phyloP scores from a whole-genome alignment of 2,888 invertebrate species.

The Lumbricus terrestris region DNA sequence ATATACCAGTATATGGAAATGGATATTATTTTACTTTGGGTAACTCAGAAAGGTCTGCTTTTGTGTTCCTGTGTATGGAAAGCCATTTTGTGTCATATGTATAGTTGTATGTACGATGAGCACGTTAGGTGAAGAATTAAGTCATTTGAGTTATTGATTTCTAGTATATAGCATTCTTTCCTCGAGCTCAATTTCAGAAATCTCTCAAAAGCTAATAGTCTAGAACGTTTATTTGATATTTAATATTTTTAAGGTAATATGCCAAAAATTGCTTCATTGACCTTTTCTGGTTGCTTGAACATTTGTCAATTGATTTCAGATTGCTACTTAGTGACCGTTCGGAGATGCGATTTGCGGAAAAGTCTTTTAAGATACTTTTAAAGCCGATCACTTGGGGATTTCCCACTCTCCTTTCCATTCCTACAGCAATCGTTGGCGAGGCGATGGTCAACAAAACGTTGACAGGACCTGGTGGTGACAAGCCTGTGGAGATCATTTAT shows the following conservation, averaged over 20 bases:
- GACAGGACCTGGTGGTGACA: constrained; percentile 35
- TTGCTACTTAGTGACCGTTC: constrained; percentile 52
- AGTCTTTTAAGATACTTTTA: constrained; percentile 44
- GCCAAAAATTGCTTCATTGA: background rate
- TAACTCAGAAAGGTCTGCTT: no score
- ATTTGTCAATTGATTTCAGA: constrained; percentile 40
- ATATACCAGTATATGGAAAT: background rate
- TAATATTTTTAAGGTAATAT: background rate
- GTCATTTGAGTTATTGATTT: background rate
- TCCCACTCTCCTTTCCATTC: constrained; percentile 53
- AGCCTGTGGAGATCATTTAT: constrained; percentile 46
- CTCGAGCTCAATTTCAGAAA: background rate
- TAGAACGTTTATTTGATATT: background rate
- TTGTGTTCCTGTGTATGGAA: no score
- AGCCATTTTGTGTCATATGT: no score
- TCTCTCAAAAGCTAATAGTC: background rate
- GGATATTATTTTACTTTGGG: no score
- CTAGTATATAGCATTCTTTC: background rate
- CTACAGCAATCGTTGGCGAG: constrained; percentile 50
- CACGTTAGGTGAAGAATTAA: no score
- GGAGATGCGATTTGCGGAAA: constrained; percentile 50
- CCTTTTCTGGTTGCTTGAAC: background rate
- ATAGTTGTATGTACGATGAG: no score
- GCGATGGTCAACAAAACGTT: constrained; percentile 53
- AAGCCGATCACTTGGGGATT: constrained; percentile 51